A percentile compares a stretch with the other conserved stretches of the same genome.
phyloP scores from a whole-genome alignment of 2,797 vertebrate genomes.

The Sparus aurata region DNA sequence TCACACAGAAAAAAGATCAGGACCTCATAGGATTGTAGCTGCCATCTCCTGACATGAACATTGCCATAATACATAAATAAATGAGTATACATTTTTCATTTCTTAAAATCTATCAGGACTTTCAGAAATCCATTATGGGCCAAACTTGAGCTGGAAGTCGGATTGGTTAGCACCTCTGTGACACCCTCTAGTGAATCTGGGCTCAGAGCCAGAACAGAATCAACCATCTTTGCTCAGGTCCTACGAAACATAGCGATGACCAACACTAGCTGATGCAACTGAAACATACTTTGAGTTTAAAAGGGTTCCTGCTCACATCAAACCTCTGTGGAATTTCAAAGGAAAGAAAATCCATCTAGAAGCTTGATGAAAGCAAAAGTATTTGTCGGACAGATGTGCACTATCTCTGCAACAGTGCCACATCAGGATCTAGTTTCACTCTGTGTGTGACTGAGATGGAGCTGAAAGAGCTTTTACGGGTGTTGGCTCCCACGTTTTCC shows the following conservation, averaged over 20 bases:
- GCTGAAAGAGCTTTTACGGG: slow-evolving; percentile 23
- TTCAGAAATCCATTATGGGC: not conserved
- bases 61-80: no score
- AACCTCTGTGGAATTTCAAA: slow-evolving; percentile 18
- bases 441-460: slow-evolving; percentile 11
- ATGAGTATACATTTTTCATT: not conserved
- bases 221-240: slow-evolving; percentile 10
- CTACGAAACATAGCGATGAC: slow-evolving; percentile 13
- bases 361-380: slow-evolving; percentile 30
- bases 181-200: slow-evolving; percentile 18
- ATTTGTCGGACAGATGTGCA: slow-evolving; percentile 19
- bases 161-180: slow-evolving; percentile 1
- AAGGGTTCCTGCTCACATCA: slow-evolving; percentile 13
- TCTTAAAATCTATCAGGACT: not conserved
- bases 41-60: not conserved
- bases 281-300: slow-evolving; percentile 25
- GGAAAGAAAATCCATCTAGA: not conserved
- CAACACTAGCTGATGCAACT: not conserved
- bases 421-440: slow-evolving; percentile 27
- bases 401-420: slow-evolving; percentile 23
- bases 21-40: not conserved
- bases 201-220: not conserved
- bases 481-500: not conserved
- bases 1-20: not conserved
- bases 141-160: not conserved